Conservation (phyloP, 2,888 invertebrate species). For the Cryptus viduatorius region DNA sequence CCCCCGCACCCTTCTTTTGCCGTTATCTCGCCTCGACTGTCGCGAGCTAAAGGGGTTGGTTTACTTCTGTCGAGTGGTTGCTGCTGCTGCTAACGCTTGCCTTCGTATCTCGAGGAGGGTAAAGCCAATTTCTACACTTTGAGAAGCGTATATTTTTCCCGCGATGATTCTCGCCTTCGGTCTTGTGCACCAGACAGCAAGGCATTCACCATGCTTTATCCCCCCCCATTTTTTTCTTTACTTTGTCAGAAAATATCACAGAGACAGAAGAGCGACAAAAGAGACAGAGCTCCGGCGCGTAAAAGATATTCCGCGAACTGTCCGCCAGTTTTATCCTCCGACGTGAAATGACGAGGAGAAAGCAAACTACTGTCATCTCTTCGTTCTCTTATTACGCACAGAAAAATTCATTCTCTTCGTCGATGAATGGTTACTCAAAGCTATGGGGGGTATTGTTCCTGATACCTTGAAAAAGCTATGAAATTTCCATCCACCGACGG, state of each 20-base stretch:
- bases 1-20: not conserved
- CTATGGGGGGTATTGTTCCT: not conserved
- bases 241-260: slow-evolving; percentile 24
- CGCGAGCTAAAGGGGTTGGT: slow-evolving; percentile 20
- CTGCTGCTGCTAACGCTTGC: not conserved
- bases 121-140: slow-evolving; percentile 50
- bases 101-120: not conserved
- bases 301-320: slow-evolving; percentile 25
- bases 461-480: not conserved
- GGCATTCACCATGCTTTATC: not conserved
- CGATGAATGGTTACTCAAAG: not conserved
- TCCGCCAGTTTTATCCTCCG: not conserved
- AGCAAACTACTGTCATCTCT: not conserved
- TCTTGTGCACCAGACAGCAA: not conserved
- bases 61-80: slow-evolving; percentile 22
- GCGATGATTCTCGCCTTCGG: slow-evolving; percentile 3
- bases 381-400: not conserved
- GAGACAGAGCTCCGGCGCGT: not conserved
- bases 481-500: not conserved
- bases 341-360: not conserved
- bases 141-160: slow-evolving; percentile 37
- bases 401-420: not conserved
- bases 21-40: slow-evolving; percentile 5
- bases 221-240: not conserved
- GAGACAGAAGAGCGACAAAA: slow-evolving; percentile 9